A percentile compares a stretch with the other conserved stretches of the same genome.
These are phyloP conservation scores for Spatula clypeata DNA, from an alignment of 2,797 vertebrate species.

Conservation along the genomic window DNA sequence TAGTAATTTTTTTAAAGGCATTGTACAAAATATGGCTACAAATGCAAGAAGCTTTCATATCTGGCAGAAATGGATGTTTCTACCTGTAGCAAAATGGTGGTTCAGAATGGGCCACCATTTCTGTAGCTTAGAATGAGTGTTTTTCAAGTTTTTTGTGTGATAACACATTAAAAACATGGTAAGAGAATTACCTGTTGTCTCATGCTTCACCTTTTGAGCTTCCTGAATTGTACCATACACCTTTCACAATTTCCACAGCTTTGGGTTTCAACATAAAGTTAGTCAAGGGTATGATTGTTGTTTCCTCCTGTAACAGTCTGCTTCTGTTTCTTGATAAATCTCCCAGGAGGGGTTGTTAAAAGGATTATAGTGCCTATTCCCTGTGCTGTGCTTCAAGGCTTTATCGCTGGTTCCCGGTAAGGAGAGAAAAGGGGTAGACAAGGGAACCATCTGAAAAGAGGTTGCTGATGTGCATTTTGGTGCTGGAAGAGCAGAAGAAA, in stretches of 20 bases:
- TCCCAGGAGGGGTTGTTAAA: not conserved
- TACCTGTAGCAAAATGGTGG: not conserved
- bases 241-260: not conserved
- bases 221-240: not conserved
- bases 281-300: not conserved
- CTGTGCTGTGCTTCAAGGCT: not conserved
- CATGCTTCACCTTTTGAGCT: not conserved
- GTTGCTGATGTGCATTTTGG: not conserved
- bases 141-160: not conserved
- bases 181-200: not conserved
- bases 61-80: not conserved
- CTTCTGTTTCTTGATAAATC: not conserved
- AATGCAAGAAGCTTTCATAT: not conserved
- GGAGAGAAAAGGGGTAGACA: not conserved
- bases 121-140: not conserved
- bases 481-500: not conserved
- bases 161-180: accelerated
- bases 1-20: not conserved
- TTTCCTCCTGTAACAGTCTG: not conserved
- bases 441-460: not conserved
- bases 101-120: not conserved
- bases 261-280: not conserved
- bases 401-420: not conserved
- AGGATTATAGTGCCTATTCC: not conserved
- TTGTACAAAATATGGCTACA: not conserved